Conservation (phyloP, 2,888 invertebrate species). For the Harpagoxenus sublaevis region DNA sequence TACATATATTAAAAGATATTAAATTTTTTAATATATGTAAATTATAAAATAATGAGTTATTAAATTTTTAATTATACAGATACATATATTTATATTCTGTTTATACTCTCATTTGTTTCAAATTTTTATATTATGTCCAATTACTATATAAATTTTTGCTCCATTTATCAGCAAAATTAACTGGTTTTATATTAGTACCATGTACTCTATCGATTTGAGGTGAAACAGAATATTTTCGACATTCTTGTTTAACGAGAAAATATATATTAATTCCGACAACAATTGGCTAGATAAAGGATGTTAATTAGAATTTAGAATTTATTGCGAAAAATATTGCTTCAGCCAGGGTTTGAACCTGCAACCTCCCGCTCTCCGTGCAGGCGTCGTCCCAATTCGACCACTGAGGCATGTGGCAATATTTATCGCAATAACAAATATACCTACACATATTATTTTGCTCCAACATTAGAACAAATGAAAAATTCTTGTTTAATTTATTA, state of each 20-base stretch:
- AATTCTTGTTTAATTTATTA: neutral
- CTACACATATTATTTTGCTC: too few relatives aligned
- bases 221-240: neutral
- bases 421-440: too few relatives aligned
- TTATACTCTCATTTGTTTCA: neutral
- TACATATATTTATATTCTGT: neutral
- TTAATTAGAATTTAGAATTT: too few relatives aligned
- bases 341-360: too few relatives aligned
- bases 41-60: neutral
- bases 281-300: too few relatives aligned
- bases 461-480: too few relatives aligned
- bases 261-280: too few relatives aligned
- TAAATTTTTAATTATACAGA: neutral
- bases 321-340: too few relatives aligned
- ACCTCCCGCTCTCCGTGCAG: too few relatives aligned
- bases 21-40: neutral
- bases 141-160: neutral
- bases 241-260: neutral
- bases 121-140: constrained; percentile 1
- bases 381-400: too few relatives aligned
- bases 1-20: neutral
- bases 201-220: neutral
- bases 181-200: neutral
- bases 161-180: neutral
- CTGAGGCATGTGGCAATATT: too few relatives aligned